Evolutionary conservation across 2,113 vertebrate genomes (phyloP).

Genomic region (Symphodus melops): DNA sequence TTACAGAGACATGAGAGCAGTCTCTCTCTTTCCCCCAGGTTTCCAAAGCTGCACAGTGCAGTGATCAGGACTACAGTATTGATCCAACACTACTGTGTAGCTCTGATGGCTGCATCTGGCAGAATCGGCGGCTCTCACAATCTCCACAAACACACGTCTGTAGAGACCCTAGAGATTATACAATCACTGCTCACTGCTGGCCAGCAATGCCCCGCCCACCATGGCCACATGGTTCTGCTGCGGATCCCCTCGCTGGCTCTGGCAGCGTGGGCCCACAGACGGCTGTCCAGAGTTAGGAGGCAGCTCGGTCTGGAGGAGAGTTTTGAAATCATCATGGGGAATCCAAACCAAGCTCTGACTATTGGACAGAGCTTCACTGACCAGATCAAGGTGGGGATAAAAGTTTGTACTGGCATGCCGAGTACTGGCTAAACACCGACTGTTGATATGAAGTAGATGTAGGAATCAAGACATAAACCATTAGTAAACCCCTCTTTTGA

Average conservation of each 20-base stretch:
- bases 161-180: conserved; percentile 95
- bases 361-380: conserved; percentile 91
- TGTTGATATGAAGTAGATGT: background rate
- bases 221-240: conserved; percentile 96
- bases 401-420: background rate
- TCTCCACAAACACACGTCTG: conserved; percentile 95
- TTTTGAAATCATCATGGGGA: conserved; percentile 95
- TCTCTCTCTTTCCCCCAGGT: conserved; percentile 79
- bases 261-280: conserved; percentile 90
- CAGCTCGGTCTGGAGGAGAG: conserved; percentile 91
- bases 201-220: conserved; percentile 88
- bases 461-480: background rate
- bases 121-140: conserved; percentile 74
- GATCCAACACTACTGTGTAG: conserved; percentile 94
- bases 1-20: background rate
- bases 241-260: conserved; percentile 92
- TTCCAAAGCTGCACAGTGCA: conserved; percentile 94
- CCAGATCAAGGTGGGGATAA: conserved; percentile 88
- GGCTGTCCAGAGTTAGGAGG: conserved; percentile 89
- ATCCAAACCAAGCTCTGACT: conserved; percentile 86
- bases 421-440: background rate
- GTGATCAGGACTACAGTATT: conserved; percentile 95
- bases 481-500: no score
- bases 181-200: conserved; percentile 91
- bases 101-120: conserved; percentile 92